Evolutionary conservation across 2,113 vertebrate species (phyloP), one percentile per base, ranked within the genome.

Genomic region (Athene cunicularia): DNA sequence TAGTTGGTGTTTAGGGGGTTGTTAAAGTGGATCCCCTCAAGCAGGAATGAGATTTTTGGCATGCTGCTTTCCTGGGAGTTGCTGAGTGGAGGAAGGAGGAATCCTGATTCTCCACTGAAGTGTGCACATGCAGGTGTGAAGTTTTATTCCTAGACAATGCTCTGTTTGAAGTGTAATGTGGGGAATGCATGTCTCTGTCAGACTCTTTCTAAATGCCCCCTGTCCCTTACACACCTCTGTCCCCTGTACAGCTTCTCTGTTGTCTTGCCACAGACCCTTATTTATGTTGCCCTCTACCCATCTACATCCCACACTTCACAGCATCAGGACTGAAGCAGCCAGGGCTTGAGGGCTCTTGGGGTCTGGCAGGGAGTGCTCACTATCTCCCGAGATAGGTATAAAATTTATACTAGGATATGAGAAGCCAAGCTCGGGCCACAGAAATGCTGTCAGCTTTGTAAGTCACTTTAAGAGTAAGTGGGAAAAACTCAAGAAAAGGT

Each of bases 181-280:
- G 39, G 35, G 22, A 33, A n/a, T 16, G 4, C 7, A 2, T 3
- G 8, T 49, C 14, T n/a, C 89, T 47, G 1, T 43, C 22, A 16
- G 37, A 10, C 5, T 33, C 30, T 53, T 17, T 58, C 24, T 32
- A 35, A 41, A 5, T 8, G 28, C 43, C 37, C 6, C 1, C 27
- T 20, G 13, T 19, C 50, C 68, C 64, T 49, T 43, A 23, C 8
- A 19, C 14, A 5, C 11, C 60, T 75, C 52, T 59, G 22, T 73
- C 47, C 41, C 5, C 0, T 35, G 2, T 6, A 10, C 35, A 41
- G 22, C 52, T 63, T 33, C 41, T 75, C 43, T 2, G 0, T 3
- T 30, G 14, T 35, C 33, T 53, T 59, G 41, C 37, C 43, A 62
- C 63, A 53, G n/a, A 18, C 3, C 16, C 9, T 43, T 41, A 14